These are phyloP conservation scores for Drosophila paracracens DNA, from an alignment of 2,888 invertebrate genomes.

Conservation along the genomic window DNA sequence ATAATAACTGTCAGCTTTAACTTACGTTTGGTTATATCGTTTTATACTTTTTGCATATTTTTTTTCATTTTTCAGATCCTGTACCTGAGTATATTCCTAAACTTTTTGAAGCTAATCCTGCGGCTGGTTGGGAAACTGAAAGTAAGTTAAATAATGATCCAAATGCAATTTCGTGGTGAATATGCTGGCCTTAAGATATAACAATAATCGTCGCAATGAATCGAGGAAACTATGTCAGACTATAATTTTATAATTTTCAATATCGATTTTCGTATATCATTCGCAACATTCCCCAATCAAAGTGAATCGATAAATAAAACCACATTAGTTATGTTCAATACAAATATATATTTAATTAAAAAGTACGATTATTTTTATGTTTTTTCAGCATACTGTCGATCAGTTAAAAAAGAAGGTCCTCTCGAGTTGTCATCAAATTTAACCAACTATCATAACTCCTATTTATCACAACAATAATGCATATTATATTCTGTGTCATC, in stretches of 20 bases:
- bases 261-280: neutral
- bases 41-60: neutral
- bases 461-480: conserved; percentile 51
- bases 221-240: neutral
- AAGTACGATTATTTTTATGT: conserved; percentile 1
- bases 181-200: neutral
- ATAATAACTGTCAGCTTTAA: neutral
- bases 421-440: conserved; percentile 36
- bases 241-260: too few relatives aligned
- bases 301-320: conserved; percentile 5
- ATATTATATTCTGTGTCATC: conserved; percentile 46
- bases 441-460: conserved; percentile 50
- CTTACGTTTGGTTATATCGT: neutral
- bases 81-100: conserved; percentile 39
- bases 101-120: conserved; percentile 37
- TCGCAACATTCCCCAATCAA: neutral
- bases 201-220: neutral
- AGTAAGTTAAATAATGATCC: conserved; percentile 21
- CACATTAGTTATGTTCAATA: conserved; percentile 1
- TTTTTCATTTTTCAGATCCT: conserved; percentile 22
- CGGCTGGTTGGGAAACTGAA: conserved; percentile 42
- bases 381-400: conserved; percentile 45
- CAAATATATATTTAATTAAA: conserved; percentile 8
- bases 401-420: conserved; percentile 49
- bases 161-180: neutral